A percentile compares a stretch with the other conserved stretches of the same genome.
phyloP scores from a whole-genome alignment of 2,797 vertebrate species.

The Hypotaenidia okinawae region DNA sequence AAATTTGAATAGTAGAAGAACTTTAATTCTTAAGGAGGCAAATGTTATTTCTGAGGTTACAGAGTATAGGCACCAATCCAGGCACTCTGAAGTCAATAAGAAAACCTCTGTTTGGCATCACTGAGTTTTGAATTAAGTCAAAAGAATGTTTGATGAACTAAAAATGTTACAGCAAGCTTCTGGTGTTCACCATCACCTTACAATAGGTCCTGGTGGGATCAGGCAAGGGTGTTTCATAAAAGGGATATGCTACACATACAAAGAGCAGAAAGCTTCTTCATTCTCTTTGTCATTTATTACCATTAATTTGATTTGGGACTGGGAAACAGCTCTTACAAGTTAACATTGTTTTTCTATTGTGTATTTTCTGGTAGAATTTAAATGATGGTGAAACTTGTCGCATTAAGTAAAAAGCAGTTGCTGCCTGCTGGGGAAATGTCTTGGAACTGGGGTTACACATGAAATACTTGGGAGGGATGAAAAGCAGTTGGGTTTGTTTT shows the following conservation, averaged over 20 bases:
- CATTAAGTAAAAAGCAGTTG: not conserved
- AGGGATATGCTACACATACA: not conserved
- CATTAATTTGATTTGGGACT: not conserved
- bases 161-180: not conserved
- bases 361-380: not conserved
- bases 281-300: not conserved
- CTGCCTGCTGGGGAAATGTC: not conserved
- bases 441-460: not conserved
- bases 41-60: not conserved
- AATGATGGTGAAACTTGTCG: not conserved
- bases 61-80: not conserved
- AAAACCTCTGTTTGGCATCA: constrained; percentile 18
- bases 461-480: not conserved
- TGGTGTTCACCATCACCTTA: not conserved
- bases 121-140: constrained; percentile 7
- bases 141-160: constrained; percentile 21
- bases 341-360: not conserved
- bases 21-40: not conserved
- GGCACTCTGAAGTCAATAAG: not conserved
- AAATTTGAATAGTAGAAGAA: constrained; percentile 2
- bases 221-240: not conserved
- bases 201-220: not conserved
- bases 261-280: not conserved
- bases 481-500: not conserved
- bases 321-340: not conserved